Base-by-base conservation (phyloP, 1,140 invertebrate genomes). In the Orchestia grillus region DNA sequence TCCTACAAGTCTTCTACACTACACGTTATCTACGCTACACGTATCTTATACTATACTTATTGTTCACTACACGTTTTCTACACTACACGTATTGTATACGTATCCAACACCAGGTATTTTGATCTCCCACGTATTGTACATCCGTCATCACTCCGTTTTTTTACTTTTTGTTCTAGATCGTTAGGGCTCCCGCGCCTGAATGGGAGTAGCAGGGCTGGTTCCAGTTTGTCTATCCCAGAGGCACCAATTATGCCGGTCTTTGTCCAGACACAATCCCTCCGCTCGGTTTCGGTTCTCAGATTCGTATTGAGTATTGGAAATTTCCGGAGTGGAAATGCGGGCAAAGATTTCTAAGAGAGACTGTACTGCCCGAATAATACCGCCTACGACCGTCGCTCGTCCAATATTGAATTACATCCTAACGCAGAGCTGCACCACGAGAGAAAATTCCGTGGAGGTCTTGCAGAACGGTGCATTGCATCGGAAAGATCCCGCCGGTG, bases 291-390 rank as follows among this genome's bases (percentile, higher is more conserved):
- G 88, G 88, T 19, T 90, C 15, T 41, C 88, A 90, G 41, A 90
- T 90, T 90, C 88, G 88, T 41, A 90, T 44, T 42, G n/a, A 90
- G 88, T 90, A 90, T 90, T 44, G 88, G 43, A 90, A 90, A 90
- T 90, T 90, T 90, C 43, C 88, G 41, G 88, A 42, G 41, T 90
- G 88, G 88, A 90, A 90, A 90, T 42, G 43, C 88, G 43, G 28
- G 62, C 62, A 77, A 77, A 28, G 62, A 77, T 77, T 23, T 77
- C 62, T 77, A 19, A 15, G 28, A 28, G 28, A 77, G 28, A 77
- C 62, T 77, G 62, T 77, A 36, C 28, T 77, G 62, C 62, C 36
- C 62, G 62, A 77, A 77, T 77, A 77, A 77, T 77, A 23, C 1
- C 62, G 62, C 62, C 62, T 15, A 77, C 62, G 28, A 23, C 62